These are phyloP conservation scores for Botia almorhae DNA, from an alignment of 2,797 vertebrate genomes.

Conservation along the genomic window DNA sequence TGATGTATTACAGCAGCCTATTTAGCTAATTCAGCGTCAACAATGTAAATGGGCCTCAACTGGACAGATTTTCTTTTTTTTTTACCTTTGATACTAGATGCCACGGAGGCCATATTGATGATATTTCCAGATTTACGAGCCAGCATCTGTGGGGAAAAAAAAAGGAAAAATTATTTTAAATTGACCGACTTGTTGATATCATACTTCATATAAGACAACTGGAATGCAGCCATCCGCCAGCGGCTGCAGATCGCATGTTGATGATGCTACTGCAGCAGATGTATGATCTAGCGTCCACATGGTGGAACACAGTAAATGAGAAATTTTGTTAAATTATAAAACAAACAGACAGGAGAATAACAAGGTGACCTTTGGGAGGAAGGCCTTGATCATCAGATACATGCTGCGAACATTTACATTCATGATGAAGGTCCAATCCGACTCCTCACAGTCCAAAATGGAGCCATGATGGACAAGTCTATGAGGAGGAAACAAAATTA, in stretches of 20 bases:
- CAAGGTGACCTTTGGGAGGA: slow-evolving; percentile 88
- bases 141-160: slow-evolving; percentile 84
- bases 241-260: not conserved
- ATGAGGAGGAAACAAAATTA: not conserved
- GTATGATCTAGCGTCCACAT: not conserved
- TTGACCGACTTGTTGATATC: not conserved
- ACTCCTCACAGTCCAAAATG: slow-evolving; percentile 90
- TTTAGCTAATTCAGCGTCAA: slow-evolving; percentile 31
- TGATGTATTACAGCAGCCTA: not conserved
- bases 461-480: slow-evolving; percentile 94
- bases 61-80: not conserved
- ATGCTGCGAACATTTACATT: slow-evolving; percentile 92
- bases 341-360: not conserved
- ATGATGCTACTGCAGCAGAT: too few relatives aligned
- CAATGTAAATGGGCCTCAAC: not conserved
- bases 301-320: not conserved
- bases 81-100: slow-evolving; percentile 92
- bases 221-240: not conserved
- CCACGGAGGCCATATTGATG: slow-evolving; percentile 97
- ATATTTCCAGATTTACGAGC: slow-evolving; percentile 90
- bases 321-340: not conserved
- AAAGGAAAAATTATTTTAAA: not conserved
- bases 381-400: slow-evolving; percentile 92
- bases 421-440: slow-evolving; percentile 95
- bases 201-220: not conserved